Base-by-base conservation (phyloP, 2,797 vertebrate species). In the Geotrypetes seraphini region DNA sequence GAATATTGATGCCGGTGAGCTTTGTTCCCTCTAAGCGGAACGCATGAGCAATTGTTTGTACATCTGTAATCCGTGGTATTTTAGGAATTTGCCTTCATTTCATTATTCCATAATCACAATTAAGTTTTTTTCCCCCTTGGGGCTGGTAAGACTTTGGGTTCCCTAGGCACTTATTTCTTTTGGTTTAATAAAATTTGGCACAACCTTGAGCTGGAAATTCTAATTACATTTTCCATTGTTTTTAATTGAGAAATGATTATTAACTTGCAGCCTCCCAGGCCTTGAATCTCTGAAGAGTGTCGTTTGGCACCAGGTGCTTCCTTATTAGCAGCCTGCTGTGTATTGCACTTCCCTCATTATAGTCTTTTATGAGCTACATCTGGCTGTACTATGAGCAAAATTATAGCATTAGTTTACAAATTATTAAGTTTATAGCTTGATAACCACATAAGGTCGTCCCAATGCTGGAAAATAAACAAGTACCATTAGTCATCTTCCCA, bases 381-480 rank as follows among this genome's bases (percentile, higher is more conserved):
- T 25, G 15, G 12, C 14, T 27, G n/a, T n/a, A n/a, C n/a, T 27
- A 30, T 40, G 19, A 46, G 50, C 47, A 15, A 24, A 25, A 39
- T 51, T 28, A 38, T 11, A 43, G 9, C 22, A 12, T 48, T 56
- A 41, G 25, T 19, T 22, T n/a, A n/a, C 12, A 39, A 25, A 39
- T 17, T 0, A 3, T 5, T 13, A 12, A 15, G 6, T 30, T 30
- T 8, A 19, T 17, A 5, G 2, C 27, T 41, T 25, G n/a, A 3
- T 21, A 16, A 31, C n/a, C 50, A 31, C n/a, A 47, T 16, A 33
- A 3, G 22, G 19, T 38, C 48, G 58, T 24, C 20, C 39, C 20
- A 34, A 44, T 22, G 17, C 15, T 56, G 37, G 12, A 42, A 44
- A 8, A 33, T 37, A 31, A 32, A 28, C 19, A n/a, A n/a, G n/a